Conservation (phyloP, 2,113 vertebrate species). For the Archilochus colubris region DNA sequence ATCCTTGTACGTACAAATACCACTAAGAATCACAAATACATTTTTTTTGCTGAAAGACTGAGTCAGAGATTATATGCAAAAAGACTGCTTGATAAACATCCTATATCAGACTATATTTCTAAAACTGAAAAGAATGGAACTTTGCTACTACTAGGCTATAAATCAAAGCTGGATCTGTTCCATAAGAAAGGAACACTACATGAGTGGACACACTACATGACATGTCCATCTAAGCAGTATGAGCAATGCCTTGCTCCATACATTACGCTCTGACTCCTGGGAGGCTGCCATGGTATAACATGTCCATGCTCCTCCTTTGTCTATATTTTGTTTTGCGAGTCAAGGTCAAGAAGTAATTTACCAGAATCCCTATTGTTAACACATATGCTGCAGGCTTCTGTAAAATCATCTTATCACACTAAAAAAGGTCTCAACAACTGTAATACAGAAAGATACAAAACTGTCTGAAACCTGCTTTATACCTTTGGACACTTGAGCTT, state of each 20-base stretch:
- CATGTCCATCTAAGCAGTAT: neutral
- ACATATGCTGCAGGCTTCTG: neutral
- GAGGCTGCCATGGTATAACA: neutral
- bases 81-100: neutral
- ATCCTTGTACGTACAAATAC: neutral
- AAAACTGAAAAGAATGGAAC: neutral
- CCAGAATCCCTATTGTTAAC: neutral
- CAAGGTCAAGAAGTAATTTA: slow-evolving; percentile 19
- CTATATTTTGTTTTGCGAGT: slow-evolving; percentile 4
- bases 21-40: neutral
- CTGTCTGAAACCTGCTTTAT: neutral
- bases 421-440: neutral
- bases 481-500: neutral
- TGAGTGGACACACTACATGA: neutral
- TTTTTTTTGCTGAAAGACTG: neutral
- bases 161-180: slow-evolving; percentile 36
- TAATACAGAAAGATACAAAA: neutral
- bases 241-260: neutral
- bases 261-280: neutral
- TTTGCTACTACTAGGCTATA: neutral
- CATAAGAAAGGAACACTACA: neutral
- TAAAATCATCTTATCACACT: neutral
- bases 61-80: neutral
- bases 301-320: neutral
- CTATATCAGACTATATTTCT: neutral